phyloP scores from a whole-genome alignment of 2,888 invertebrate genomes.

The Drosophila colorata region DNA sequence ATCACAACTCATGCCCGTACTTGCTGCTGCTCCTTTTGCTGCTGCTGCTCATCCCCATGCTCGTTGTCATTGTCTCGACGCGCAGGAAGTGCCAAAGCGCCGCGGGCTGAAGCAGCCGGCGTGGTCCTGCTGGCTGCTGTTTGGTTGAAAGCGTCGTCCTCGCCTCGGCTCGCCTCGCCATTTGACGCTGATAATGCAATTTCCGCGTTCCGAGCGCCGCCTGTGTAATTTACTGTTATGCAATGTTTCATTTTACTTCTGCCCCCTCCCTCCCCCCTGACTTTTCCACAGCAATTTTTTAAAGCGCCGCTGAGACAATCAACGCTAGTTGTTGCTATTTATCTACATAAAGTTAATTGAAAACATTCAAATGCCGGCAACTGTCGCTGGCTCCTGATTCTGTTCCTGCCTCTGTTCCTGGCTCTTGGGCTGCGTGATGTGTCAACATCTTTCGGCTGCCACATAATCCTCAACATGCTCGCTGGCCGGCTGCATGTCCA shows the following conservation, averaged over 20 bases:
- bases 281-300: constrained; percentile 33
- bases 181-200: constrained; percentile 84
- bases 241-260: constrained; percentile 76
- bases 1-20: constrained; percentile 70
- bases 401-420: background rate
- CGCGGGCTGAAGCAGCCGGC: constrained; percentile 51
- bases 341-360: constrained; percentile 75
- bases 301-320: constrained; percentile 47
- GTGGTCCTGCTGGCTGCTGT: constrained; percentile 14
- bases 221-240: constrained; percentile 75
- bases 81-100: constrained; percentile 72
- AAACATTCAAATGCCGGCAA: constrained; percentile 67
- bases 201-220: constrained; percentile 67
- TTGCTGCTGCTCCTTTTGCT: background rate
- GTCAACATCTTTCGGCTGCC: constrained; percentile 75
- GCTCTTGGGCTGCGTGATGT: constrained; percentile 69
- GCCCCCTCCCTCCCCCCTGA: constrained; percentile 22
- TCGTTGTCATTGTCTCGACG: constrained; percentile 65
- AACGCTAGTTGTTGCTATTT: constrained; percentile 61
- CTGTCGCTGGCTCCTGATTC: background rate
- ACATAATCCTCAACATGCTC: constrained; percentile 48
- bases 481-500: constrained; percentile 40
- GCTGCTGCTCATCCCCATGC: constrained; percentile 31
- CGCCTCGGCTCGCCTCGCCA: constrained; percentile 33
- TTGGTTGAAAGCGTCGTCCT: background rate